Evolutionary conservation across 1,140 invertebrate genomes (phyloP).

Genomic region (Danaus plexippus): DNA sequence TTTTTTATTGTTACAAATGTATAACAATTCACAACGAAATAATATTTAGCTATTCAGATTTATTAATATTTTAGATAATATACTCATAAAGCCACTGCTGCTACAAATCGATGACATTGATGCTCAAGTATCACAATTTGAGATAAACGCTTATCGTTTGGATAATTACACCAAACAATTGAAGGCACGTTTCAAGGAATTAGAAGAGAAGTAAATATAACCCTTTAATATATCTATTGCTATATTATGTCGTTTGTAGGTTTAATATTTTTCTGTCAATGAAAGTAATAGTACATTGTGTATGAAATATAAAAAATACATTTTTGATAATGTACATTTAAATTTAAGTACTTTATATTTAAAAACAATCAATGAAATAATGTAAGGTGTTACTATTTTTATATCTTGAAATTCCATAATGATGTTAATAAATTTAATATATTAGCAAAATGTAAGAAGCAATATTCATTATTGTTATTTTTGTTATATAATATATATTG

Average conservation of each 20-base stretch:
- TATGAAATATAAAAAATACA: too few species aligned
- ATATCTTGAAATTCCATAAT: too few species aligned
- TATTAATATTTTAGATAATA: constrained; percentile 32
- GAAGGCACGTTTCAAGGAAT: constrained; percentile 44
- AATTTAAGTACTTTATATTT: too few species aligned
- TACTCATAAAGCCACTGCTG: constrained; percentile 43
- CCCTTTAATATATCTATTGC: background rate
- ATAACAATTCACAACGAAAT: background rate
- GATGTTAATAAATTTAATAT: too few species aligned
- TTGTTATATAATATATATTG: constrained; percentile 6
- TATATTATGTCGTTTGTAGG: too few species aligned
- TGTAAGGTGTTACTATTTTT: too few species aligned
- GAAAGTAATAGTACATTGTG: too few species aligned
- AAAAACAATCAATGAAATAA: too few species aligned
- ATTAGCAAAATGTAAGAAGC: too few species aligned
- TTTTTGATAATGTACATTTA: too few species aligned
- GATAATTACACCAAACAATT: constrained; percentile 55
- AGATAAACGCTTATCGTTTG: constrained; percentile 46
- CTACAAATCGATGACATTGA: constrained; percentile 52
- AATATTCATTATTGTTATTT: background rate
- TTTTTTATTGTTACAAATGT: constrained; percentile 5
- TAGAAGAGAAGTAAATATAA: constrained; percentile 35
- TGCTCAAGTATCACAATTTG: constrained; percentile 40
- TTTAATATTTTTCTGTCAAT: too few species aligned
- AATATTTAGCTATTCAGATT: background rate